A percentile compares a stretch with the other conserved stretches of the same genome.
These are phyloP conservation scores for Tenodera sinensis DNA, from an alignment of 2,888 invertebrate species.

Conservation along the genomic window DNA sequence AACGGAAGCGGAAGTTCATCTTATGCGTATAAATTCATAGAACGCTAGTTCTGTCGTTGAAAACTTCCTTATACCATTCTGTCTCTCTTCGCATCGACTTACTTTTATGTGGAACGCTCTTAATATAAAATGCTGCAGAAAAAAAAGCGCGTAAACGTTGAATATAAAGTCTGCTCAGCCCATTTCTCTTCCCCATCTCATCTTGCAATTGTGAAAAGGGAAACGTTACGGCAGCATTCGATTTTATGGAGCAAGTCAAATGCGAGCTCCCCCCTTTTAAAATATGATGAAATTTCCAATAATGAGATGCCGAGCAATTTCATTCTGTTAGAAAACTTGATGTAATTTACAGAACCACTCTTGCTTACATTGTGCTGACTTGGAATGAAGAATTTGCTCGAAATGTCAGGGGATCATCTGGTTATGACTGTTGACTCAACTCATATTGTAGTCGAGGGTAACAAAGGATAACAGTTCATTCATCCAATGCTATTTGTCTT, in stretches of 20 bases:
- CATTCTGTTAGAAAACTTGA: background rate
- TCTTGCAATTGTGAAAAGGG: background rate
- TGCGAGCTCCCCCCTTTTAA: constrained; percentile 44
- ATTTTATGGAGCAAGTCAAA: constrained; percentile 15
- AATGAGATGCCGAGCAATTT: constrained; percentile 42
- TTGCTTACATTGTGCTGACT: background rate
- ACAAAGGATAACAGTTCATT: too few species aligned
- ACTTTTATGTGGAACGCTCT: background rate
- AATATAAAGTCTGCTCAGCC: background rate
- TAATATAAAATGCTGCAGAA: background rate
- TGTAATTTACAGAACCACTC: background rate
- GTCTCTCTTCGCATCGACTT: background rate
- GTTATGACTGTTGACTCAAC: background rate
- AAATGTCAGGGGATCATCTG: background rate
- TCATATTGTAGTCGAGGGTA: too few species aligned
- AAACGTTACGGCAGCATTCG: background rate
- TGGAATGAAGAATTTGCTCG: background rate
- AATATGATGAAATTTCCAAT: constrained; percentile 51
- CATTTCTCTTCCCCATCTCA: background rate
- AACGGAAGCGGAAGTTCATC: too few species aligned
- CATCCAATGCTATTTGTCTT: too few species aligned
- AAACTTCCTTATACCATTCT: too few species aligned
- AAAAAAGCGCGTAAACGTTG: background rate
- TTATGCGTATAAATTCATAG: too few species aligned
- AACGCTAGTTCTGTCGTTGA: too few species aligned